Percentiles rank a stretch among this genome's conserved stretches.
Evolutionary conservation across 2,113 vertebrate species (phyloP).

Genomic region (Tinamus guttatus): DNA sequence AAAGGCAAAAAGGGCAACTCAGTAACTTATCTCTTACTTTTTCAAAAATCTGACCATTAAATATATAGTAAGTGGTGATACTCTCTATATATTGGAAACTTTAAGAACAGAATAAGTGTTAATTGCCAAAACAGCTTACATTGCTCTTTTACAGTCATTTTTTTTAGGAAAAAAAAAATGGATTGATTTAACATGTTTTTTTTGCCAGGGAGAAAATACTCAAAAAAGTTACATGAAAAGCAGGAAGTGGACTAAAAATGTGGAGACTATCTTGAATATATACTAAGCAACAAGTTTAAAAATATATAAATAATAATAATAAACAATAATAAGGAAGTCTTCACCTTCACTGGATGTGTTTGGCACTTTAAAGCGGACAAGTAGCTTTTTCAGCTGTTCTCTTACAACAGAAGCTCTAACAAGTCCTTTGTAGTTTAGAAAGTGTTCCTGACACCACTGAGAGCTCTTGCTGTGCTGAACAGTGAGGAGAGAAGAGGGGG

Average conservation of each 20-base stretch:
- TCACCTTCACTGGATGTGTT: slow-evolving; percentile 95
- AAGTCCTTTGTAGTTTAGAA: slow-evolving; percentile 97
- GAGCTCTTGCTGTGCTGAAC: slow-evolving; percentile 94
- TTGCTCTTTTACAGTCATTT: neutral
- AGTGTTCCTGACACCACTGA: slow-evolving; percentile 97
- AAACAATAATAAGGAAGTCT: neutral
- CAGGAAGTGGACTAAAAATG: neutral
- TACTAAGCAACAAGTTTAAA: neutral
- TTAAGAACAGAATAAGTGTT: neutral
- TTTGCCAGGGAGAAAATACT: neutral
- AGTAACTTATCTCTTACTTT: neutral
- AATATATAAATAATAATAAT: neutral
- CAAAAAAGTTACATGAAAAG: neutral
- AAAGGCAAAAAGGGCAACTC: neutral
- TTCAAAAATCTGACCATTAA: neutral
- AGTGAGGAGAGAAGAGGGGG: neutral
- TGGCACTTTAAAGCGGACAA: slow-evolving; percentile 96
- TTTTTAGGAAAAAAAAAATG: neutral
- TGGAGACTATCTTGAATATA: neutral
- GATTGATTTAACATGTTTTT: neutral
- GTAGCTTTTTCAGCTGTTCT: slow-evolving; percentile 94
- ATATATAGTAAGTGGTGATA: neutral
- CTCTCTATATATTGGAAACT: neutral
- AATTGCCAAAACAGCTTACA: neutral
- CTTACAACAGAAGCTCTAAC: slow-evolving; percentile 90